Evolutionary conservation across 2,113 vertebrate genomes (phyloP).

Genomic region (Thalassoma bifasciatum): DNA sequence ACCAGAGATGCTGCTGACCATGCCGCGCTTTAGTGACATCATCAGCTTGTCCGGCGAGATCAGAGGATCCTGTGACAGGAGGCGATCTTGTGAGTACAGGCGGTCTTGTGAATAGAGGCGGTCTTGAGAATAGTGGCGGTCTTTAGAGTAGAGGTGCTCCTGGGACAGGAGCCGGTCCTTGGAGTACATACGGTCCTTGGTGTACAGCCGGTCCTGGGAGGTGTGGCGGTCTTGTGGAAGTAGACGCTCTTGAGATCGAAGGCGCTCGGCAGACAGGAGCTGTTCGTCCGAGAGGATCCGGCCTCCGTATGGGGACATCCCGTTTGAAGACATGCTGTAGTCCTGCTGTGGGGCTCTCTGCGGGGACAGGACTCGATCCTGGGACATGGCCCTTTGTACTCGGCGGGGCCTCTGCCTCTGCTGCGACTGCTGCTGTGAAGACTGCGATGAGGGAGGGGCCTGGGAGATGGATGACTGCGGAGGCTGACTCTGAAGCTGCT

Average conservation of each 20-base stretch:
- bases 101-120: constrained; percentile 94
- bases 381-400: constrained; percentile 97
- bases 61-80: constrained; percentile 96
- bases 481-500: constrained; percentile 73
- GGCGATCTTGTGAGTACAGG: constrained; percentile 93
- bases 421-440: constrained; percentile 78
- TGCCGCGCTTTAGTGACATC: constrained; percentile 86
- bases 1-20: constrained; percentile 75
- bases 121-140: constrained; percentile 93
- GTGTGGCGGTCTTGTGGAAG: constrained; percentile 93
- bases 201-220: constrained; percentile 92
- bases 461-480: constrained; percentile 70
- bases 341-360: constrained; percentile 86
- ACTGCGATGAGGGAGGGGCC: constrained; percentile 67
- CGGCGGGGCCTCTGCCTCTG: constrained; percentile 90
- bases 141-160: constrained; percentile 83
- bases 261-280: constrained; percentile 89
- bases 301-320: constrained; percentile 85
- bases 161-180: constrained; percentile 94
- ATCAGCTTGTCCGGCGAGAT: constrained; percentile 92
- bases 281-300: constrained; percentile 94
- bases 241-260: constrained; percentile 88
- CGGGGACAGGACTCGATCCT: constrained; percentile 94
- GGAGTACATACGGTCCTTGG: constrained; percentile 94
- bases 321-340: constrained; percentile 84